A percentile compares a stretch with the other conserved stretches of the same genome.
Conservation (phyloP, 2,888 invertebrate genomes). For the Chouioia cunea region DNA sequence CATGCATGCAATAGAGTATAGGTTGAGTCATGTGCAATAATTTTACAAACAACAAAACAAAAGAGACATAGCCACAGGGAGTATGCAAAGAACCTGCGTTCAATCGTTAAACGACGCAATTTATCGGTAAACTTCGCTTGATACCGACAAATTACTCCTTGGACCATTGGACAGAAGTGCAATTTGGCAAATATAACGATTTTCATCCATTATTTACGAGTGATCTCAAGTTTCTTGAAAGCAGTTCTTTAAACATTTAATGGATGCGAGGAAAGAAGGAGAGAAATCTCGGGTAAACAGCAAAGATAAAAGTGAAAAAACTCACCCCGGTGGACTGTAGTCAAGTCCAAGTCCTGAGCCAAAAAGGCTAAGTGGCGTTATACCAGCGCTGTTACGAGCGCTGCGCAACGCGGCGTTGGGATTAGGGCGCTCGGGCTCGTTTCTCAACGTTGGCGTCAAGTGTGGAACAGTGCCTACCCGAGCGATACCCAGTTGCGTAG, state of each 20-base stretch:
- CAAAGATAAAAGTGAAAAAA: conserved; percentile 27
- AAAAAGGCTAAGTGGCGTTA: conserved; percentile 75
- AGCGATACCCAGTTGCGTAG: conserved; percentile 63
- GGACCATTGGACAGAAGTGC: too few species aligned
- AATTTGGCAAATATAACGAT: too few species aligned
- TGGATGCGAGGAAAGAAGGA: too few species aligned
- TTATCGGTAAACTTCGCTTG: too few species aligned
- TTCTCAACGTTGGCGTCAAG: conserved; percentile 54
- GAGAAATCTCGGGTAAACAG: too few species aligned
- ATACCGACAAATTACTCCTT: too few species aligned
- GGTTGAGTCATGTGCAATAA: conserved; percentile 29
- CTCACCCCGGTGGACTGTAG: conserved; percentile 68
- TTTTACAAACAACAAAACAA: conserved; percentile 29
- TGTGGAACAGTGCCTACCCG: conserved; percentile 19
- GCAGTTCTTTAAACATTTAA: too few species aligned
- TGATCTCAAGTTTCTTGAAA: too few species aligned
- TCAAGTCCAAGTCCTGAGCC: conserved; percentile 79
- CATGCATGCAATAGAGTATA: conserved; percentile 20
- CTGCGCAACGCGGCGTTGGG: conserved; percentile 51
- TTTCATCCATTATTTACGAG: too few species aligned
- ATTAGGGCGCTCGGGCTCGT: conserved; percentile 37
- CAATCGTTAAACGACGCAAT: too few species aligned
- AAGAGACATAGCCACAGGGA: conserved; percentile 14
- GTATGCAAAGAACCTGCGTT: too few species aligned
- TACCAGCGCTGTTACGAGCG: conserved; percentile 68